Base-by-base conservation (phyloP, 1,140 invertebrate genomes). In the Radopholus similis region DNA sequence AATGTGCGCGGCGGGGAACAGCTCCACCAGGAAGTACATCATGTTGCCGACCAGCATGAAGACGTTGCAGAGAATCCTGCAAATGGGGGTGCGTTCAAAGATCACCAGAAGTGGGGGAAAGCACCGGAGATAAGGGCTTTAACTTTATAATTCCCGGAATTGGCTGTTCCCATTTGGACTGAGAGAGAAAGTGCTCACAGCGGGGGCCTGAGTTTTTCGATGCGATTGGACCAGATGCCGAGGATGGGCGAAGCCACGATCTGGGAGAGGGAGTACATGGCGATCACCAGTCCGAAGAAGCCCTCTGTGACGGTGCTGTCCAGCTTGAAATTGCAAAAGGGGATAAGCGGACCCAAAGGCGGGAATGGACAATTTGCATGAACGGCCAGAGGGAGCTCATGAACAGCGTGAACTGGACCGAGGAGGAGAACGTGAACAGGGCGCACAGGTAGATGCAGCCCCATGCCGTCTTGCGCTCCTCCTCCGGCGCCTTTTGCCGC, bases 381-480 rank as follows among this genome's bases (percentile, higher is more conserved):
- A 82, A 85, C 6, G 84, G 84, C 82, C 83, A 85, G 37, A 73
- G 38, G 35, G 65, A 63, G 44, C 44, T 75, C 18, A 73, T 64
- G 42, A 59, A 73, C 32, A 73, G 28, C 5, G 40, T 76, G 58
- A 73, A 73, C 38, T 73, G 72, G 37, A 76, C 66, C 5, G 73
- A 51, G 37, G 59, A 53, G 11, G 57, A 38, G 42, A 75, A 74
- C 4, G 71, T 69, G 8, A 73, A 37, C 32, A 64, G n/a, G 11
- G 35, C 58, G 37, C 57, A 42, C 18, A 73, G 13, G 55, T 75
- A 73, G 44, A 73, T 73, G 18, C 21, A 67, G 9, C 49, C 23
- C 71, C 71, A 73, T 26, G 58, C 64, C 15, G 71, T 73, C 55
- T 68, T 73, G 6, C 30, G 37, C 53, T 47, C 21, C 47, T 63